Conservation (phyloP, 2,113 vertebrate species). For the Notothenia coriiceps region DNA sequence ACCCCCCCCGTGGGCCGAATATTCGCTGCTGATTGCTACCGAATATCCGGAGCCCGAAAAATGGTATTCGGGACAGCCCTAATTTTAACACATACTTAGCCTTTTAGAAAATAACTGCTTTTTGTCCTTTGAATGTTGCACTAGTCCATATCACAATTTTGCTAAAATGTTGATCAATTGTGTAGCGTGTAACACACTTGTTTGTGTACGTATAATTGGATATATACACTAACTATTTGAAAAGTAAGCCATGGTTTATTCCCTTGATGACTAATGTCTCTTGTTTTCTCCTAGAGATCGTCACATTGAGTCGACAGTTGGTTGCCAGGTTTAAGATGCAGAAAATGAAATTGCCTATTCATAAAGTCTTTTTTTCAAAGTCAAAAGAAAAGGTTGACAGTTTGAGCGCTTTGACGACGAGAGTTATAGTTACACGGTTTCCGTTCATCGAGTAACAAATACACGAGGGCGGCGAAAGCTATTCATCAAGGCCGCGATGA, state of each 20-base stretch:
- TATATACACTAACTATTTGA: neutral
- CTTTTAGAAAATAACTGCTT: no score
- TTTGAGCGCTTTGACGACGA: neutral
- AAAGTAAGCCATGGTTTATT: neutral
- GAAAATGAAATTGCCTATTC: neutral
- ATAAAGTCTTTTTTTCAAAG: neutral
- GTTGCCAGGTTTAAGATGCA: slow-evolving; percentile 18
- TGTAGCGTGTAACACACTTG: no score
- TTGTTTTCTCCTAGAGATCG: neutral
- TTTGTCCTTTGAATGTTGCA: no score
- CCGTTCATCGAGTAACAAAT: slow-evolving; percentile 1
- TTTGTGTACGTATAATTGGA: neutral
- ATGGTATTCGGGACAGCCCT: no score
- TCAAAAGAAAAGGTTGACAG: neutral
- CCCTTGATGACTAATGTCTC: neutral
- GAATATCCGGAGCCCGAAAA: no score
- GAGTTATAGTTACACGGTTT: slow-evolving; percentile 26
- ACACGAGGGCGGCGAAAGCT: neutral
- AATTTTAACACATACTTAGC: no score
- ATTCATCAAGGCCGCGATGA: slow-evolving; percentile 20
- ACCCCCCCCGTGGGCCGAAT: no score
- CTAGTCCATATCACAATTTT: no score
- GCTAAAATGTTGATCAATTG: no score
- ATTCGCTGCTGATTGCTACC: no score
- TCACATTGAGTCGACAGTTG: neutral